Conservation (phyloP, 1,140 invertebrate species). For the Chionoecetes opilio region DNA sequence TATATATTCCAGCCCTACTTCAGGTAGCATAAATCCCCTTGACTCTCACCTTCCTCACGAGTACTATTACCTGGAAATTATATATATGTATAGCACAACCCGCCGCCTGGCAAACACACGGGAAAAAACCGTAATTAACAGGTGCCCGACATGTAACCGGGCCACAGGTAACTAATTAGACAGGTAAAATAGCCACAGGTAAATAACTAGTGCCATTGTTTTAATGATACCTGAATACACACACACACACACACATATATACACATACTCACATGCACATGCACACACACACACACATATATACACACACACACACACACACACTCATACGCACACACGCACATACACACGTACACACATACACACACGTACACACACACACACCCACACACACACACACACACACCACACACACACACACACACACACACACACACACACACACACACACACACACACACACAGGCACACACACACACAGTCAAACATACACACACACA, state of each 20-base stretch:
- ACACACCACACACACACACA: not conserved
- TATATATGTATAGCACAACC: not conserved
- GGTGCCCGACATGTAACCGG: not conserved
- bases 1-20: too few species aligned
- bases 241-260: too few species aligned
- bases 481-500: not conserved
- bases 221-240: not conserved
- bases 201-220: conserved; percentile 1
- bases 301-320: too few species aligned
- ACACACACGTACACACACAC: not conserved
- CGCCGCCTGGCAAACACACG: conserved; percentile 12
- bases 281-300: too few species aligned
- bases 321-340: too few species aligned
- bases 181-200: conserved; percentile 10
- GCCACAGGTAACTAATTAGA: conserved; percentile 4
- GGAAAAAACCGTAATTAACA: conserved; percentile 1
- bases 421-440: not conserved
- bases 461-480: not conserved
- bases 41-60: not conserved
- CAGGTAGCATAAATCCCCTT: not conserved
- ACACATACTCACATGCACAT: too few species aligned
- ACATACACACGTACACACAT: too few species aligned
- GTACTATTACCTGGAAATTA: not conserved
- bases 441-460: not conserved
- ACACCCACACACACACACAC: conserved; percentile 12